A percentile compares a stretch with the other conserved stretches of the same genome.
Evolutionary conservation across 2,797 vertebrate species (phyloP).

Genomic region (Diplodus sargus): DNA sequence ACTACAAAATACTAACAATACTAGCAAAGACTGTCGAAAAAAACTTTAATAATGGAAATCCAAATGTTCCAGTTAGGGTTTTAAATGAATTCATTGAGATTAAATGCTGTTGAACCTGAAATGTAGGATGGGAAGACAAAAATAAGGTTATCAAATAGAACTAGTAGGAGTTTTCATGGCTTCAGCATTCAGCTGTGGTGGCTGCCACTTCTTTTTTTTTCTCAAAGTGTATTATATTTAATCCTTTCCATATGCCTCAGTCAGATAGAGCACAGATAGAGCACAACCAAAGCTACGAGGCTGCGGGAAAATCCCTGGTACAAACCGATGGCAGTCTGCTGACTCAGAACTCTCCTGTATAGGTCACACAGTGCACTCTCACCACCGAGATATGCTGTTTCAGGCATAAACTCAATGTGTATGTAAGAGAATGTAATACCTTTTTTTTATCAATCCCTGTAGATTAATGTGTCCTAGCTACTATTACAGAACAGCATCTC

Average conservation of each 20-base stretch:
- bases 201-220: conserved; percentile 25
- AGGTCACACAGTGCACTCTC: conserved; percentile 60
- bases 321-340: conserved; percentile 63
- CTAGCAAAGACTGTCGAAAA: not conserved
- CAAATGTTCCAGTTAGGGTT: not conserved
- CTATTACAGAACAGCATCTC: not conserved
- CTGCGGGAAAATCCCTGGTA: conserved; percentile 69
- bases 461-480: not conserved
- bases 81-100: not conserved
- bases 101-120: not conserved
- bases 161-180: conserved; percentile 27
- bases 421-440: not conserved
- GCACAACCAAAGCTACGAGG: conserved; percentile 38
- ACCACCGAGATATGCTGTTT: conserved; percentile 9
- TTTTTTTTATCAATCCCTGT: not conserved
- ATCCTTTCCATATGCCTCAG: conserved; percentile 63
- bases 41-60: not conserved
- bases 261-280: conserved; percentile 61
- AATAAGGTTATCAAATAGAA: not conserved
- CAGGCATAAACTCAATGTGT: not conserved
- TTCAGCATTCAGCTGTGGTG: conserved; percentile 41
- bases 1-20: not conserved
- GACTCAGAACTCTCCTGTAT: conserved; percentile 57
- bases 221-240: conserved; percentile 53
- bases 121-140: too few relatives aligned